phyloP scores from a whole-genome alignment of 2,797 vertebrate species.

The Scomberomorus guttatus region DNA sequence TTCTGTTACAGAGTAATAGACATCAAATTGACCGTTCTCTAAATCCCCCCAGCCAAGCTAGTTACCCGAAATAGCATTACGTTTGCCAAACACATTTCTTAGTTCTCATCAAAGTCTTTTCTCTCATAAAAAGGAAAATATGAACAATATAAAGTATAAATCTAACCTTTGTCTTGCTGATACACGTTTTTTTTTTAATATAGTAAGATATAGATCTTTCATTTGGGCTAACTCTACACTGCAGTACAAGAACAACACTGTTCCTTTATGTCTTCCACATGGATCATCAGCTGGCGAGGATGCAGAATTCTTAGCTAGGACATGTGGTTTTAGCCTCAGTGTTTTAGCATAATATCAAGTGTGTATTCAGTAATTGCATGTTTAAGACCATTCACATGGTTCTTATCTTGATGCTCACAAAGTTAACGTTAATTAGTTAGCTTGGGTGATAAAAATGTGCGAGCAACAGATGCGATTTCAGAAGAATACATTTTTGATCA shows the following conservation, averaged over 20 bases:
- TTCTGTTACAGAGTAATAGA: slow-evolving; percentile 22
- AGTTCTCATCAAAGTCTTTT: background rate
- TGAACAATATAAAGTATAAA: background rate
- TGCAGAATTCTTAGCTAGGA: background rate
- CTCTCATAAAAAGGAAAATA: background rate
- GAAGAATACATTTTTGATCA: background rate
- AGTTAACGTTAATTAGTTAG: too few species aligned
- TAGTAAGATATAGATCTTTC: background rate
- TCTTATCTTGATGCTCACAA: too few species aligned
- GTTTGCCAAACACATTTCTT: background rate
- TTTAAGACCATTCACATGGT: too few species aligned
- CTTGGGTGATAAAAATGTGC: background rate
- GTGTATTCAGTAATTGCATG: too few species aligned
- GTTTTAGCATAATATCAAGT: too few species aligned
- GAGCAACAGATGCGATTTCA: background rate
- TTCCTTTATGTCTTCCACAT: background rate
- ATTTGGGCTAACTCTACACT: background rate
- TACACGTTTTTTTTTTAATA: background rate
- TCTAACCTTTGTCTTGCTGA: background rate
- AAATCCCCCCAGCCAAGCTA: slow-evolving; percentile 17
- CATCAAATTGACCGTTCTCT: slow-evolving; percentile 38
- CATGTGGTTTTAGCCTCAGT: background rate
- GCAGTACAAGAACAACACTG: background rate
- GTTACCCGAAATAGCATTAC: background rate
- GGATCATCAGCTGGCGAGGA: background rate